Base-by-base conservation (phyloP, 2,888 invertebrate species). In the Nymphalis c-album region DNA sequence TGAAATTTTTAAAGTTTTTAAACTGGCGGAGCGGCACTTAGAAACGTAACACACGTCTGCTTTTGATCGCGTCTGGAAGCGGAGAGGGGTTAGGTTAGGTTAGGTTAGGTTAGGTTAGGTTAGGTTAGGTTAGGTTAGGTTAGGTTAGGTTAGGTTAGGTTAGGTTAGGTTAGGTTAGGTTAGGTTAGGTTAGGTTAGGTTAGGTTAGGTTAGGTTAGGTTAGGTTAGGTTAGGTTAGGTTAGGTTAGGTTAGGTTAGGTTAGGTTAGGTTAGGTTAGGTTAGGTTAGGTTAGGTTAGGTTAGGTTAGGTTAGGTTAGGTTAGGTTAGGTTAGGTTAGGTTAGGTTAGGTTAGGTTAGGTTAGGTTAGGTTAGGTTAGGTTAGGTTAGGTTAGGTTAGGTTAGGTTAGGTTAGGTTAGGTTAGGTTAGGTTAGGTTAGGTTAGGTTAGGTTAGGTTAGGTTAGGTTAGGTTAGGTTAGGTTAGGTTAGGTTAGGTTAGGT, bases 401-500 rank as follows among this genome's bases (percentile, higher is more conserved):
- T n/a, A n/a, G n/a, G n/a, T n/a, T n/a, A n/a, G n/a, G n/a, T n/a
- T n/a, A n/a, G n/a, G n/a, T n/a, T n/a, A n/a, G n/a, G n/a, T n/a
- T n/a, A n/a, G n/a, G n/a, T n/a, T n/a, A n/a, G n/a, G n/a, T n/a
- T n/a, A n/a, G n/a, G n/a, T n/a, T n/a, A n/a, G n/a, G n/a, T n/a
- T n/a, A n/a, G n/a, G n/a, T n/a, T n/a, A n/a, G n/a, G n/a, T n/a
- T n/a, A n/a, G n/a, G n/a, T n/a, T n/a, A n/a, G n/a, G n/a, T n/a
- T n/a, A n/a, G n/a, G n/a, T n/a, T n/a, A n/a, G n/a, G n/a, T n/a
- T n/a, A n/a, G n/a, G n/a, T n/a, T n/a, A n/a, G n/a, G n/a, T n/a
- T n/a, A n/a, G n/a, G n/a, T n/a, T n/a, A n/a, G n/a, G 68, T 68
- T 68, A 68, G 68, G 68, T 68, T 68, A 68, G 68, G 68, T 68